Evolutionary conservation across 2,797 vertebrate species (phyloP).

Genomic region (Xiphophorus birchmanni): DNA sequence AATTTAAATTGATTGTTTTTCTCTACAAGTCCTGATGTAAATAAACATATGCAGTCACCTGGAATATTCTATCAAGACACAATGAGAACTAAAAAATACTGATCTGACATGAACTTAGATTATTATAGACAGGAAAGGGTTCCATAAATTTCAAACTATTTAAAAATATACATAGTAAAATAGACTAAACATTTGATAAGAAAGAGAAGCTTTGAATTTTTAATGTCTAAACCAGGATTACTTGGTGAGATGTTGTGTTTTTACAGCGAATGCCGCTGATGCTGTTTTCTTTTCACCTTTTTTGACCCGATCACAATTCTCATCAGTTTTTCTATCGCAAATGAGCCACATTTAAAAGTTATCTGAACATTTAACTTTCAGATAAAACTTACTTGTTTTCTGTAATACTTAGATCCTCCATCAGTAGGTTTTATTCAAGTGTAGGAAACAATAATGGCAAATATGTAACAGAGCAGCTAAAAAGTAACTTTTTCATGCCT

Average conservation of each 20-base stretch:
- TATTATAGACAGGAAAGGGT: neutral
- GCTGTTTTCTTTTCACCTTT: too few species aligned
- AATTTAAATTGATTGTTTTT: neutral
- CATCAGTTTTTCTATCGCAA: neutral
- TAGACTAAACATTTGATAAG: neutral
- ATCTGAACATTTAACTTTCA: neutral
- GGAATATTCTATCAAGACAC: neutral
- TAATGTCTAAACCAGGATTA: neutral
- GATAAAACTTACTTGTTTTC: neutral
- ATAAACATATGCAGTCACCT: neutral
- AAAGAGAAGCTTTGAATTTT: neutral
- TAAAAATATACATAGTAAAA: neutral
- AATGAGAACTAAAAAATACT: neutral
- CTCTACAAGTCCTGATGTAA: neutral
- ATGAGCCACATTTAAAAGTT: neutral
- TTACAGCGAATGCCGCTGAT: too few species aligned
- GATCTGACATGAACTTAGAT: neutral
- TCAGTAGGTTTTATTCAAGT: neutral
- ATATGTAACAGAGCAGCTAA: neutral
- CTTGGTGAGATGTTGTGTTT: too few species aligned
- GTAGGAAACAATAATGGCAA: neutral
- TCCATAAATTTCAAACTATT: neutral
- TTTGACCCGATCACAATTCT: neutral
- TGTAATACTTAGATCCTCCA: neutral
- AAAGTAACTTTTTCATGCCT: neutral